Evolutionary conservation across 1,140 invertebrate species (phyloP).

Genomic region (Paralvinella palmiformis): DNA sequence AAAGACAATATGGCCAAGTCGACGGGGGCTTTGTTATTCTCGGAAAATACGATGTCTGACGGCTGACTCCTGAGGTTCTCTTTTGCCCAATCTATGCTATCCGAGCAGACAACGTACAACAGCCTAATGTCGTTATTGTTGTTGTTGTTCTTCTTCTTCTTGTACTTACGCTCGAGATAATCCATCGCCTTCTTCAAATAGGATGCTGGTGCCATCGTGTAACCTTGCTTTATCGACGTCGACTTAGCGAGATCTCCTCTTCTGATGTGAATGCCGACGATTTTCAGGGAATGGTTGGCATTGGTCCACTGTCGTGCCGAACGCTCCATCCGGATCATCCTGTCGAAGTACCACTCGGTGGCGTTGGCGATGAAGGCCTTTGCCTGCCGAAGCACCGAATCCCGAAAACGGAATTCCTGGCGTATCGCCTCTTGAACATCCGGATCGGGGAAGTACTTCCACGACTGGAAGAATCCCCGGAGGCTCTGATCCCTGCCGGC

Average conservation of each 20-base stretch:
- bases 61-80: background rate
- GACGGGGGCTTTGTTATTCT: background rate
- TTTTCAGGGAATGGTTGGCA: too few species aligned
- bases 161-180: background rate
- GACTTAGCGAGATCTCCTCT: background rate
- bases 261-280: slow-evolving; percentile 4
- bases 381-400: background rate
- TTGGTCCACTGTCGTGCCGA: background rate
- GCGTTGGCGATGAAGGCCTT: background rate
- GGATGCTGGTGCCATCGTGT: background rate
- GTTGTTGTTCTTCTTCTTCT: background rate
- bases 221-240: background rate
- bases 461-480: slow-evolving; percentile 4
- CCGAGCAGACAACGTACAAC: slow-evolving; percentile 6
- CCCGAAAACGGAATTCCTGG: background rate
- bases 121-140: too few species aligned
- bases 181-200: background rate
- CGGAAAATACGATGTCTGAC: background rate
- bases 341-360: background rate
- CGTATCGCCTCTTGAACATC: background rate
- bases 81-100: slow-evolving; percentile 1
- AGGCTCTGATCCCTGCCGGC: background rate
- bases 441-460: slow-evolving; percentile 1
- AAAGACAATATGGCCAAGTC: slow-evolving; percentile 29
- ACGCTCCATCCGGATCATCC: background rate